These are phyloP conservation scores for Hippopotamyrus pictus DNA, from an alignment of 2,797 vertebrate species.

Conservation along the genomic window DNA sequence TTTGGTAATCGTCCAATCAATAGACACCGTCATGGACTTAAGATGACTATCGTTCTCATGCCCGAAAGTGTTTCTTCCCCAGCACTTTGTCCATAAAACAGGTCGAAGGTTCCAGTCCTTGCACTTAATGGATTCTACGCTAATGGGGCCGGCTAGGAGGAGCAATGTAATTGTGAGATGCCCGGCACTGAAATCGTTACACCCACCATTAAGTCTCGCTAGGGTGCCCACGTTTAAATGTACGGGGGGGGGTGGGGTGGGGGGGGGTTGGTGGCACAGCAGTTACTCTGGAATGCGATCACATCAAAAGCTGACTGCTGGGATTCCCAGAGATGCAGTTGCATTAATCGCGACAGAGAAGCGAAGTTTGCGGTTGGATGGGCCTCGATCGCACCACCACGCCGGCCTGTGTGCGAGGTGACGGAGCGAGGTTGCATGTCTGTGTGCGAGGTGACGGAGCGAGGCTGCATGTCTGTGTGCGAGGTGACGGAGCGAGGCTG, in stretches of 20 bases:
- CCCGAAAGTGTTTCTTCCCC: not conserved
- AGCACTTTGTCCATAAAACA: constrained; percentile 14
- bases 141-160: not conserved
- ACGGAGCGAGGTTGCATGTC: constrained; percentile 17
- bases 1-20: not conserved
- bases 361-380: not conserved
- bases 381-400: constrained; percentile 27
- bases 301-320: not conserved
- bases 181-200: not conserved
- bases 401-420: constrained; percentile 18
- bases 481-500: constrained; percentile 26
- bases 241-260: not conserved
- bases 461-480: not conserved
- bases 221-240: not conserved
- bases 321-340: not conserved
- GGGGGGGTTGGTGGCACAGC: not conserved
- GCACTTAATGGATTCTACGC: not conserved
- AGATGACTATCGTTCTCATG: constrained; percentile 1
- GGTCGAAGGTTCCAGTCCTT: not conserved
- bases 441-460: constrained; percentile 23
- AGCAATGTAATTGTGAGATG: not conserved
- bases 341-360: not conserved
- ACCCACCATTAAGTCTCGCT: not conserved
- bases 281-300: constrained; percentile 21
- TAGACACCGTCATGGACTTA: not conserved